phyloP scores from a whole-genome alignment of 2,797 vertebrate genomes.

The Sebastiscus tertius region DNA sequence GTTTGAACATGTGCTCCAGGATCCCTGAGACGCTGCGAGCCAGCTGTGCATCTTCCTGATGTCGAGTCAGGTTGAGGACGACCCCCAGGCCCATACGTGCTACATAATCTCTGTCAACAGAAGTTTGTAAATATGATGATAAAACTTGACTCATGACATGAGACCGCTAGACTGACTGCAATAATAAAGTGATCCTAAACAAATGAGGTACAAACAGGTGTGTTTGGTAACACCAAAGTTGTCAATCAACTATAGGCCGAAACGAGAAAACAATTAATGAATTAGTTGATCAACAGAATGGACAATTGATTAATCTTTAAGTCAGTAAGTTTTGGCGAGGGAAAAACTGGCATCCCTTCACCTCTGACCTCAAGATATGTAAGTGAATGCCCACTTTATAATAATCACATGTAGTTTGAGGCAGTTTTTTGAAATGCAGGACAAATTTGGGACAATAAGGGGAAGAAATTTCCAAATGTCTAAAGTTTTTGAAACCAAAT shows the following conservation, averaged over 20 bases:
- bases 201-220: too few relatives aligned
- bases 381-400: too few relatives aligned
- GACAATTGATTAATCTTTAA: too few relatives aligned
- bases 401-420: too few relatives aligned
- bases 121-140: not conserved
- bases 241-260: not conserved
- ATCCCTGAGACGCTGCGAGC: slow-evolving; percentile 91
- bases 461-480: too few relatives aligned
- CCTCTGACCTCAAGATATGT: not conserved
- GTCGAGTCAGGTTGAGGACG: slow-evolving; percentile 91
- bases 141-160: not conserved
- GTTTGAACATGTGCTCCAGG: slow-evolving; percentile 99
- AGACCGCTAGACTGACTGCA: not conserved
- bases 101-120: slow-evolving; percentile 88
- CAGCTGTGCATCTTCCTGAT: slow-evolving; percentile 89
- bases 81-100: slow-evolving; percentile 94
- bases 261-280: not conserved
- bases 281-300: not conserved
- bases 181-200: not conserved
- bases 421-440: too few relatives aligned
- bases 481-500: too few relatives aligned
- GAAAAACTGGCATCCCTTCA: too few relatives aligned
- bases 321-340: too few relatives aligned
- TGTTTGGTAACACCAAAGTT: not conserved
- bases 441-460: too few relatives aligned